phyloP scores from a whole-genome alignment of 2,888 invertebrate genomes.

The Plemyria rubiginata region DNA sequence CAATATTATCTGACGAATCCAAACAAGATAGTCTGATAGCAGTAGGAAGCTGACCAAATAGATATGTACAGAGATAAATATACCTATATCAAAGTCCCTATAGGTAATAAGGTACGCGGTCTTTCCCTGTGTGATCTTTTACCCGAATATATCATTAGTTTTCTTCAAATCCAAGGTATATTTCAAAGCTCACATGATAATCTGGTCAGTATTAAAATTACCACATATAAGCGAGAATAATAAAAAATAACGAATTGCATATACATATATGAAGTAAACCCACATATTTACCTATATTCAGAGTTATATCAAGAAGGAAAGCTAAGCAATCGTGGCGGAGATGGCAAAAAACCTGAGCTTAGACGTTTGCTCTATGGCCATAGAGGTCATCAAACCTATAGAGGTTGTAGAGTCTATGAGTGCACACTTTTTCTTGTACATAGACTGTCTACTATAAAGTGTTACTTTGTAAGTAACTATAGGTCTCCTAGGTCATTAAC shows the following conservation, averaged over 20 bases:
- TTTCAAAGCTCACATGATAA: no score
- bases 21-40: not conserved
- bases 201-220: no score
- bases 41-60: not conserved
- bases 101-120: no score
- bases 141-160: no score
- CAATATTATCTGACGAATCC: slow-evolving; percentile 8
- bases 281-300: no score
- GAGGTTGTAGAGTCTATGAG: not conserved
- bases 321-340: not conserved
- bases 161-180: no score
- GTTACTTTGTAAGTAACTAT: slow-evolving; percentile 6
- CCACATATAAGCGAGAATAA: no score
- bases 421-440: slow-evolving; percentile 6
- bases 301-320: not conserved
- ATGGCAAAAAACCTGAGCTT: not conserved
- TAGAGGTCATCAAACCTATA: slow-evolving; percentile 14
- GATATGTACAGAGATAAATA: not conserved
- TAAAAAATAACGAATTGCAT: no score
- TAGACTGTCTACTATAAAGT: not conserved
- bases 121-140: no score
- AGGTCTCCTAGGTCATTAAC: slow-evolving; percentile 17
- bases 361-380: not conserved
- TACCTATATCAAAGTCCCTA: not conserved
- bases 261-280: no score